Conservation (phyloP, 2,113 vertebrate genomes). For the Aspidoscelis tigris region DNA sequence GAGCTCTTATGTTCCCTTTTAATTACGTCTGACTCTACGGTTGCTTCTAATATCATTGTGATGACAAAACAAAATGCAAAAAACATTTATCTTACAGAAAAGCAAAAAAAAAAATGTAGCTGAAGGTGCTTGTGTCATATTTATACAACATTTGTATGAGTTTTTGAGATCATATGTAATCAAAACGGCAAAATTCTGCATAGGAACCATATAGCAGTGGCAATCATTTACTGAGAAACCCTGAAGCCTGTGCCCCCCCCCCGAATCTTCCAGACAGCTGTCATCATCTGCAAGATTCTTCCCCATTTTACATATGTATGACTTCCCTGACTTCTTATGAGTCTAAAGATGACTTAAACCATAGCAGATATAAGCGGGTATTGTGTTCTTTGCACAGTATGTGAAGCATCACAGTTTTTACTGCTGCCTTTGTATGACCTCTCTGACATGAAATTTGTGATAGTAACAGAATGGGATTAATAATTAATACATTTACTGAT, state of each 20-base stretch:
- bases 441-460: slow-evolving; percentile 42
- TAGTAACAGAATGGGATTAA: slow-evolving; percentile 61
- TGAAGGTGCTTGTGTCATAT: too few relatives aligned
- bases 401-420: slow-evolving; percentile 42
- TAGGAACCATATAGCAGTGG: not conserved
- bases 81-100: not conserved
- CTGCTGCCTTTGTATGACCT: slow-evolving; percentile 61
- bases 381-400: not conserved
- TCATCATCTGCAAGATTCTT: not conserved
- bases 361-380: not conserved
- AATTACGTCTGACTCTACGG: not conserved
- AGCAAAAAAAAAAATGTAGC: too few relatives aligned
- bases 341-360: slow-evolving; percentile 40
- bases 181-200: not conserved
- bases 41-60: not conserved
- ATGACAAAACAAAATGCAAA: too few relatives aligned
- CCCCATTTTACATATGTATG: not conserved
- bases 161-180: not conserved
- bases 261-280: too few relatives aligned
- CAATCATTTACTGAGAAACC: not conserved
- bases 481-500: slow-evolving; percentile 54
- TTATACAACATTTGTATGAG: not conserved
- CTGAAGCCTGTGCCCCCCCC: not conserved
- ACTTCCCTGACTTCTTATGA: slow-evolving; percentile 3
- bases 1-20: not conserved